Percentiles rank a stretch among this genome's conserved stretches.
These are phyloP conservation scores for Tetrapedia diversipes DNA, from an alignment of 2,888 invertebrate genomes.

Conservation along the genomic window DNA sequence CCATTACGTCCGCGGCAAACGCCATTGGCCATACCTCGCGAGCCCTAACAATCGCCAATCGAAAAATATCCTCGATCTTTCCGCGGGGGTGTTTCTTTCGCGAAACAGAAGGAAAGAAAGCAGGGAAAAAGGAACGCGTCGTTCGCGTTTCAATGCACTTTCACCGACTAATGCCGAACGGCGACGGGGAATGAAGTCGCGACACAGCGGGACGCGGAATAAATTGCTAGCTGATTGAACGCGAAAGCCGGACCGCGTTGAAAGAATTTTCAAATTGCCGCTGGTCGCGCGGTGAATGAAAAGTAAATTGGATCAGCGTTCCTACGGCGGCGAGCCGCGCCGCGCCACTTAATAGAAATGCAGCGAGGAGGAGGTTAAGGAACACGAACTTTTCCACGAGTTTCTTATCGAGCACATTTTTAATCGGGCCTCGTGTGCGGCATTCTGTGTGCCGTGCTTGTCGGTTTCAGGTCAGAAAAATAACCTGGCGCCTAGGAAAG, in stretches of 20 bases:
- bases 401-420: slow-evolving; percentile 49
- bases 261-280: slow-evolving; percentile 51
- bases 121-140: no score
- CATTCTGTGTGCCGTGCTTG: slow-evolving; percentile 30
- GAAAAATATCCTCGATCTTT: not conserved
- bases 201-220: slow-evolving; percentile 16
- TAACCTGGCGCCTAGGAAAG: slow-evolving; percentile 30
- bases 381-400: slow-evolving; percentile 54
- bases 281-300: slow-evolving; percentile 42
- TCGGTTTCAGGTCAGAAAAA: slow-evolving; percentile 53
- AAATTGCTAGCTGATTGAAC: slow-evolving; percentile 47
- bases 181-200: not conserved
- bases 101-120: no score
- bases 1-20: not conserved
- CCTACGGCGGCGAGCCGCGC: not conserved
- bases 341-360: slow-evolving; percentile 47
- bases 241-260: slow-evolving; percentile 16
- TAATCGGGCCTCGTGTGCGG: slow-evolving; percentile 42
- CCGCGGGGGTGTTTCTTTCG: no score
- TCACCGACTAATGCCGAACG: not conserved
- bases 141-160: no score
- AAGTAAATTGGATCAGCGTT: slow-evolving; percentile 51
- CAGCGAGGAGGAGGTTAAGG: slow-evolving; percentile 45
- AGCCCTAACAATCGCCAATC: no score
- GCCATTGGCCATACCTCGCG: no score